Percentiles rank a stretch among this genome's conserved stretches.
phyloP scores from a whole-genome alignment of 2,113 vertebrate species.

The Hyperopisus bebe region DNA sequence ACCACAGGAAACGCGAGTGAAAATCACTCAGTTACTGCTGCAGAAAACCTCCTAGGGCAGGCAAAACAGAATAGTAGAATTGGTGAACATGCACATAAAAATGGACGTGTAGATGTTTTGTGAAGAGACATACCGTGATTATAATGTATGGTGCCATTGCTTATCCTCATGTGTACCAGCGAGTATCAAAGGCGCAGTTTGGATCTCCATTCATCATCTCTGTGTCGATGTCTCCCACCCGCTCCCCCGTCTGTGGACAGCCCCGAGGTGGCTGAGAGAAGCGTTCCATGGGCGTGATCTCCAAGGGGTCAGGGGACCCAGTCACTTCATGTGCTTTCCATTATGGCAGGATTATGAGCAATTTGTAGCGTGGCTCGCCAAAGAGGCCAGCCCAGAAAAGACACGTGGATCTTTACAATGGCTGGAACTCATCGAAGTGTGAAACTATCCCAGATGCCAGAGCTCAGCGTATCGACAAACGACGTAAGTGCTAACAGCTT shows the following conservation, averaged over 20 bases:
- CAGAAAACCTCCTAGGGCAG: not conserved
- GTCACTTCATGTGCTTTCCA: slow-evolving; percentile 37
- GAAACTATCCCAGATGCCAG: slow-evolving; percentile 49
- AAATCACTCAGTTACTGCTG: not conserved
- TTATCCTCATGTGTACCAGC: not conserved
- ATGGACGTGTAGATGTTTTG: not conserved
- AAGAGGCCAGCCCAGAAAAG: slow-evolving; percentile 33
- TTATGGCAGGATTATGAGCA: slow-evolving; percentile 41
- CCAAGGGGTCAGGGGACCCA: slow-evolving; percentile 11
- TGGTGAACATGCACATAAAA: not conserved
- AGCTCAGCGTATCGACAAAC: slow-evolving; percentile 33
- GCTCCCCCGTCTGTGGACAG: not conserved
- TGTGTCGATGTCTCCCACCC: slow-evolving; percentile 9
- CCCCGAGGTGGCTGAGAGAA: not conserved
- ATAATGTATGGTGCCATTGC: not conserved
- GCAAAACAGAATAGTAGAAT: not conserved
- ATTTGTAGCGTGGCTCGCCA: slow-evolving; percentile 38
- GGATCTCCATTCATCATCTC: slow-evolving; percentile 9
- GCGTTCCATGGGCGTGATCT: not conserved
- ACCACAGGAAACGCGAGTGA: not conserved
- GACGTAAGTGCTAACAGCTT: slow-evolving; percentile 34
- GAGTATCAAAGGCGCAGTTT: slow-evolving; percentile 6
- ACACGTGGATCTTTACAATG: slow-evolving; percentile 31
- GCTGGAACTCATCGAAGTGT: slow-evolving; percentile 35
- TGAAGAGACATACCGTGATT: not conserved